Evolutionary conservation across 2,888 invertebrate species (phyloP), one percentile per base, ranked within the genome.

Genomic region (Amblyjoppa proteus): DNA sequence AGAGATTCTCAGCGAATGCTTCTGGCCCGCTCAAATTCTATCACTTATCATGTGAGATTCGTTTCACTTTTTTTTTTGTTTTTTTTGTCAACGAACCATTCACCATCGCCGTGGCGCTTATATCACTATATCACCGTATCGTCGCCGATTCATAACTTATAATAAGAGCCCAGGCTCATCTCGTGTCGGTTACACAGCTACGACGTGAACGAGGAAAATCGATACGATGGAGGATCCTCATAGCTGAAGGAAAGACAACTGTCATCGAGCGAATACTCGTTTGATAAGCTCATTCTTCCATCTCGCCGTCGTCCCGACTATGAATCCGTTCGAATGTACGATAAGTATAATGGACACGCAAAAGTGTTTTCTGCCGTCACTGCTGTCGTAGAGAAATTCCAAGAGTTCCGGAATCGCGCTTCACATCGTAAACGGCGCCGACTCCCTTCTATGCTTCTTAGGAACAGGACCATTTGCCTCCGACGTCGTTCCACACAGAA

Each of bases 381-480:
- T 34, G 53, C 51, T 53, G 25, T 53, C 53, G 34, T 31, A 71
- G 34, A 31, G 7, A 56, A 71, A 56, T 71, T 71, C 53, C 71
- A 38, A 25, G 71, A 56, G 71, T 71, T 56, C 13, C 56, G 38
- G 68, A 3, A 13, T 68, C 77, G 68, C 68, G 68, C 68, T 49
- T 68, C 77, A 51, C 56, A 31, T 45, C 13, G 68, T 25, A 25
- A 69, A 56, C 53, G 51, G 9, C 49, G 66, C 31, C 20, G 28
- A 64, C 68, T 71, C 31, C 5, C 9, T 56, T n/a, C n/a, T 38
- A 34, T 71, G 20, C 41, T 56, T 53, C 56, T 71, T 69, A 76
- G 80, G 79, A 85, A 83, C 81, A 81, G 74, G 49, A 79, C 87
- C 87, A 85, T 89, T 89, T 87, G 88, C 87, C 84, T 87, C 58